Base-by-base conservation (phyloP, 2,888 invertebrate species). In the Parapristionchus giblindavisi region DNA sequence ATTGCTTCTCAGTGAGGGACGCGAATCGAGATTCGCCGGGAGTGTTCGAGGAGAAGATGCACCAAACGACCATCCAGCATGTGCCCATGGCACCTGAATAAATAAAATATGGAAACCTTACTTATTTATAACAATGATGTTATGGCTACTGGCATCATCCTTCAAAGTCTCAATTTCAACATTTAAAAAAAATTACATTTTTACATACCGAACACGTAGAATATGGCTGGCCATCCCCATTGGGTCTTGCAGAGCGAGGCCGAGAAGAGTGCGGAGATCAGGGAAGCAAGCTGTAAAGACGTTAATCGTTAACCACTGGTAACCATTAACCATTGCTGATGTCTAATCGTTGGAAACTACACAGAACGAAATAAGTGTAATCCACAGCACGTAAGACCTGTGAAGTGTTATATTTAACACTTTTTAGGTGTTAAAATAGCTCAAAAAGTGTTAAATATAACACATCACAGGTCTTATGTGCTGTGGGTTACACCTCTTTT, bases 271-370 rank as follows among this genome's bases (percentile, higher is more conserved):
- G 61, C 29, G 34, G 34, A 34, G 11, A 61, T 27, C 8, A 61
- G 61, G 11, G 61, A 36, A 8, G 61, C 32, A 29, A 61, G 34
- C 61, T 61, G 61, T 32, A 43, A 43, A 43, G n/a, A n/a, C n/a
- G n/a, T n/a, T n/a, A n/a, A n/a, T n/a, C n/a, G n/a, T n/a, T n/a
- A n/a, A 43, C 8, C 17, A 43, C 17, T 43, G 43, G 17, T n/a
- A n/a, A n/a, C n/a, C n/a, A n/a, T 43, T 17, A 43, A 14, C 17
- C 43, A 14, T 43, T 43, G 11, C 43, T 43, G 43, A 43, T 43
- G 8, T 43, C 43, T 8, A 17, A 43, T 14, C 43, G 43, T 17
- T 17, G 43, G 11, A 43, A 43, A 17, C 8, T 43, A 43, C 11
- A 43, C 27, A 34, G 8, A 32, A 29, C 11, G 6, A 6, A 54